These are phyloP conservation scores for Tapera naevia DNA, from an alignment of 2,797 vertebrate species.

Conservation along the genomic window DNA sequence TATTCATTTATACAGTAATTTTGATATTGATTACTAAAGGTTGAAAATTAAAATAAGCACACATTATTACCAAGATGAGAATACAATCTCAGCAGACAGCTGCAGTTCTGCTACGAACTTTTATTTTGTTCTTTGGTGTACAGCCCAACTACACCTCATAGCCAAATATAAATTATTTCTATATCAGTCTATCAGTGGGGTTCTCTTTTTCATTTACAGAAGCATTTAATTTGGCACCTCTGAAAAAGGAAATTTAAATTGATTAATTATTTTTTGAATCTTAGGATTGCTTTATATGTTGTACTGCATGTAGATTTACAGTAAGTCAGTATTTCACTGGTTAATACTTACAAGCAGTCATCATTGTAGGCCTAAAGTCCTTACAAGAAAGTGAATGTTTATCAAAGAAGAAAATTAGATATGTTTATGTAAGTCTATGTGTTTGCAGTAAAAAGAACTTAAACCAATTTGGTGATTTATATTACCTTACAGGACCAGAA, in stretches of 20 bases:
- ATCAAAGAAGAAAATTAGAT: constrained; percentile 34
- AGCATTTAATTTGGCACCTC: constrained; percentile 30
- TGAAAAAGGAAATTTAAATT: constrained; percentile 64
- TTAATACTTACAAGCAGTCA: constrained; percentile 43
- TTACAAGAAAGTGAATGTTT: constrained; percentile 35
- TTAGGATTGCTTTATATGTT: constrained; percentile 33
- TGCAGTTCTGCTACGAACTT: constrained; percentile 27
- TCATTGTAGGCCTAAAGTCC: constrained; percentile 40
- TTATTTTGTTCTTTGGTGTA: constrained; percentile 31
- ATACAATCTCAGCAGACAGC: constrained; percentile 15
- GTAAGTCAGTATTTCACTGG: constrained; percentile 34
- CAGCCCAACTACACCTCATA: neutral
- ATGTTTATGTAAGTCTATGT: neutral
- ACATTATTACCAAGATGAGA: constrained; percentile 40
- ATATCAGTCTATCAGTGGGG: constrained; percentile 29
- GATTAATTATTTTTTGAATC: constrained; percentile 60
- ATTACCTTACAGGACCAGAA: constrained; percentile 1
- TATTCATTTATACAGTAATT: constrained; percentile 27
- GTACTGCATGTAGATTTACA: neutral
- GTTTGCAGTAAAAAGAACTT: neutral
- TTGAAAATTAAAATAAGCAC: constrained; percentile 47
- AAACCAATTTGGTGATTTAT: constrained; percentile 46
- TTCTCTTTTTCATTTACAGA: constrained; percentile 51
- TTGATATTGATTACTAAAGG: constrained; percentile 23
- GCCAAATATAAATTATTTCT: constrained; percentile 59